phyloP scores from a whole-genome alignment of 2,888 invertebrate species.

The Craniophora ligustri region DNA sequence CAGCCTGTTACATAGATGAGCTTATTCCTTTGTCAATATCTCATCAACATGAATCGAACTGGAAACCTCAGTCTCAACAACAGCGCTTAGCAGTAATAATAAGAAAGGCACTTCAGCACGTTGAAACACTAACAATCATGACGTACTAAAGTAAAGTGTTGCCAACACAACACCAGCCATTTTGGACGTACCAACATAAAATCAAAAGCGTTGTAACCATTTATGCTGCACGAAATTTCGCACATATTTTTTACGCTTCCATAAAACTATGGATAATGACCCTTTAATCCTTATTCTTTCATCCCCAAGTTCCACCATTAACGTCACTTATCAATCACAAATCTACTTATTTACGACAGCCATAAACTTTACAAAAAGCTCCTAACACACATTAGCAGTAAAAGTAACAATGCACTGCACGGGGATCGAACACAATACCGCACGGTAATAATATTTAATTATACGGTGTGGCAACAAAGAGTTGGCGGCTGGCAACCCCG shows the following conservation, averaged over 20 bases:
- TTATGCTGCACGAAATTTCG: too few relatives aligned
- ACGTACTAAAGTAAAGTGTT: not conserved
- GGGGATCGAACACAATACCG: constrained; percentile 57
- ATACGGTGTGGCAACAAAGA: constrained; percentile 57
- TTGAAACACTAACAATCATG: not conserved
- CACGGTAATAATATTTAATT: constrained; percentile 65
- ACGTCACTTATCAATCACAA: constrained; percentile 48
- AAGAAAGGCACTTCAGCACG: not conserved
- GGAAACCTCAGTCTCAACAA: too few relatives aligned
- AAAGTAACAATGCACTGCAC: constrained; percentile 52
- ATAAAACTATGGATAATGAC: constrained; percentile 21
- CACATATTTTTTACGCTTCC: not conserved
- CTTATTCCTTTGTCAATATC: too few relatives aligned
- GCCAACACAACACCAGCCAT: not conserved
- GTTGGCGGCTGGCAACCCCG: constrained; percentile 57
- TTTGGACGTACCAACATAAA: not conserved
- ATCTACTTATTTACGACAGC: constrained; percentile 52
- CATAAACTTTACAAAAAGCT: constrained; percentile 50
- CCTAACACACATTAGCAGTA: constrained; percentile 41
- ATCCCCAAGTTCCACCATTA: constrained; percentile 5
- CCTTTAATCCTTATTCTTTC: constrained; percentile 23
- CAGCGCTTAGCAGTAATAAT: too few relatives aligned
- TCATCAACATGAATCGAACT: too few relatives aligned
- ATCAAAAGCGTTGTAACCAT: not conserved
- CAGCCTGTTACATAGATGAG: too few relatives aligned